A percentile compares a stretch with the other conserved stretches of the same genome.
These are phyloP conservation scores for Drosophila saltans DNA, from an alignment of 1,140 invertebrate genomes.

Conservation along the genomic window DNA sequence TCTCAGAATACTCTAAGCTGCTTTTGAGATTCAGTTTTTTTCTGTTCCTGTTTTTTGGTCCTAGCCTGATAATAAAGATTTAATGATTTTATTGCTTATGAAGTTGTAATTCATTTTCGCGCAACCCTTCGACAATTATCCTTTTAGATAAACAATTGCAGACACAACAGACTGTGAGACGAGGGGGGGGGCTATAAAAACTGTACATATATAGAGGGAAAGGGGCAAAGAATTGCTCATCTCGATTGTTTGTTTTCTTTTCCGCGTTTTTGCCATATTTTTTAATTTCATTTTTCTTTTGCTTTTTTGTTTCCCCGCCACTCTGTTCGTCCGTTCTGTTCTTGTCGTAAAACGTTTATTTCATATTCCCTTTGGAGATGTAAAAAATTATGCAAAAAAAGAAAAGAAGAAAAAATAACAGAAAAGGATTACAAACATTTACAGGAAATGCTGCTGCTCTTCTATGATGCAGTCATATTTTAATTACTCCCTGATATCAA, in stretches of 20 bases:
- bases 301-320: slow-evolving; percentile 35
- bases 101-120: slow-evolving; percentile 76
- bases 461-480: slow-evolving; percentile 54
- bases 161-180: slow-evolving; percentile 24
- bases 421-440: slow-evolving; percentile 72
- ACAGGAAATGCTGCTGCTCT: slow-evolving; percentile 41
- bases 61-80: slow-evolving; percentile 65
- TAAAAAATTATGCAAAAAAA: slow-evolving; percentile 67
- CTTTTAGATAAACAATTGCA: slow-evolving; percentile 79
- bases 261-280: slow-evolving; percentile 62
- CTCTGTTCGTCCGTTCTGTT: neutral
- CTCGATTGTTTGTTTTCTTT: slow-evolving; percentile 64
- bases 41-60: slow-evolving; percentile 4
- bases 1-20: slow-evolving; percentile 25
- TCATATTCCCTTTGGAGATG: slow-evolving; percentile 77
- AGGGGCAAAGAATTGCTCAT: slow-evolving; percentile 15
- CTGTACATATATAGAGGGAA: neutral
- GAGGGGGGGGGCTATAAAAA: slow-evolving; percentile 24
- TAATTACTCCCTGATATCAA: slow-evolving; percentile 70
- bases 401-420: slow-evolving; percentile 51
- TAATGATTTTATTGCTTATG: slow-evolving; percentile 81
- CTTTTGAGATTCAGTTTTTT: slow-evolving; percentile 41
- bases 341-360: slow-evolving; percentile 77
- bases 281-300: slow-evolving; percentile 56
- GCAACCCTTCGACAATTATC: slow-evolving; percentile 76